Conservation (phyloP, 1,140 invertebrate genomes). For the Microplitis demolitor region DNA sequence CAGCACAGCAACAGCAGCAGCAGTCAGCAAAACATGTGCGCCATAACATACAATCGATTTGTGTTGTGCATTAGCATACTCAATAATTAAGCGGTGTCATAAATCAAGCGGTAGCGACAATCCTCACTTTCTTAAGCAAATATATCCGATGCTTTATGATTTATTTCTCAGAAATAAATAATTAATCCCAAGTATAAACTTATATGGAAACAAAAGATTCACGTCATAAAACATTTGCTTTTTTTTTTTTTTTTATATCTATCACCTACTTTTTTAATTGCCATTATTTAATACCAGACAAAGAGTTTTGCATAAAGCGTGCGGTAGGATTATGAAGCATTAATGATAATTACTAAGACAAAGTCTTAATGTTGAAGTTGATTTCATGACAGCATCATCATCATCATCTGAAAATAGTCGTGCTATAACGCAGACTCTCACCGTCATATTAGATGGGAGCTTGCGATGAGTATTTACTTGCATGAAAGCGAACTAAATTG, state of each 20-base stretch:
- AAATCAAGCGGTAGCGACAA: slow-evolving; percentile 4
- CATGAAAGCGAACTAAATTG: slow-evolving; percentile 8
- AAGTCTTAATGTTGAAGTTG: no score
- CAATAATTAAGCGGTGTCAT: slow-evolving; percentile 7
- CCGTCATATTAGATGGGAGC: no score
- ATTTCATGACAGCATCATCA: no score
- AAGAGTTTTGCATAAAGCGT: no score
- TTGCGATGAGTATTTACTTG: neutral
- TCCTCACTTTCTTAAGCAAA: neutral
- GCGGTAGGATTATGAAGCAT: no score
- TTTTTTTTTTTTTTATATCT: neutral
- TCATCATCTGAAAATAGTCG: no score
- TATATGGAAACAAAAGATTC: no score
- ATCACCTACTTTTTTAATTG: no score
- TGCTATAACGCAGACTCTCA: no score
- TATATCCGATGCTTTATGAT: neutral
- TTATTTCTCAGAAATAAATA: neutral
- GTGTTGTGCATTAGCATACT: neutral
- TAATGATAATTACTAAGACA: no score
- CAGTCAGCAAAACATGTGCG: no score
- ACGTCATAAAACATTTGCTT: neutral
- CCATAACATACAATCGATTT: slow-evolving; percentile 2
- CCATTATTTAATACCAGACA: no score
- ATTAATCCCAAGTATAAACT: neutral
- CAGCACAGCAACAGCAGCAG: neutral